Conservation (phyloP, 2,888 invertebrate species). For the Synanthedon andrenaeformis region DNA sequence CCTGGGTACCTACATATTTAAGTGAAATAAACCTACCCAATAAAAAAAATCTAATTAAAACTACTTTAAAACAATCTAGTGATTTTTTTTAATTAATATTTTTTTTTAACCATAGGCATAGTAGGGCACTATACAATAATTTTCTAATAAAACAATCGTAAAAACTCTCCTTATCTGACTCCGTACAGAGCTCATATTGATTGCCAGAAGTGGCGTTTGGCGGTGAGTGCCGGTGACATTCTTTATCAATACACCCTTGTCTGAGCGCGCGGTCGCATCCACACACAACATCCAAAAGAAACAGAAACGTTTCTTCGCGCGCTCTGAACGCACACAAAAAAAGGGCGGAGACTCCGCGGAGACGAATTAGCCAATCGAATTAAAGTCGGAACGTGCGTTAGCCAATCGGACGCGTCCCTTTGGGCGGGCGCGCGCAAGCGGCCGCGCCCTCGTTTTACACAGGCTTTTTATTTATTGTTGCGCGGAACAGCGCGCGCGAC, state of each 20-base stretch:
- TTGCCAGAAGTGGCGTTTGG: constrained; percentile 20
- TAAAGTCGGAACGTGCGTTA: constrained; percentile 25
- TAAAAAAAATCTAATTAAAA: no score
- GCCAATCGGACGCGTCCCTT: constrained; percentile 55
- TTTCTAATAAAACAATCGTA: no score
- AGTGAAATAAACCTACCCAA: no score
- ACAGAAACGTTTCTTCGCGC: constrained; percentile 71
- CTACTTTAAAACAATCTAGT: no score
- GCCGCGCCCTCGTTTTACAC: constrained; percentile 68
- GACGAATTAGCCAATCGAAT: constrained; percentile 44
- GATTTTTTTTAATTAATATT: no score
- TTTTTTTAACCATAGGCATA: no score
- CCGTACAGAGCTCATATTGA: constrained; percentile 66
- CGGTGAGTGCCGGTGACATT: constrained; percentile 66
- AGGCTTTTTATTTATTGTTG: constrained; percentile 80
- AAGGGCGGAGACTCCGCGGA: constrained; percentile 60
- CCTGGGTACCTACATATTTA: no score
- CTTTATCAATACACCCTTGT: constrained; percentile 72
- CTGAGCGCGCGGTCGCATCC: constrained; percentile 44
- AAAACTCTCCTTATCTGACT: no score
- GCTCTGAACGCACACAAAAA: constrained; percentile 62
- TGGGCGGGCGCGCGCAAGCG: constrained; percentile 64
- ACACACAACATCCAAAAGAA: constrained; percentile 70
- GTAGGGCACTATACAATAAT: no score
- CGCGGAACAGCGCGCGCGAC: constrained; percentile 76